Evolutionary conservation across 2,113 vertebrate genomes (phyloP).

Genomic region (Gymnogyps californianus): DNA sequence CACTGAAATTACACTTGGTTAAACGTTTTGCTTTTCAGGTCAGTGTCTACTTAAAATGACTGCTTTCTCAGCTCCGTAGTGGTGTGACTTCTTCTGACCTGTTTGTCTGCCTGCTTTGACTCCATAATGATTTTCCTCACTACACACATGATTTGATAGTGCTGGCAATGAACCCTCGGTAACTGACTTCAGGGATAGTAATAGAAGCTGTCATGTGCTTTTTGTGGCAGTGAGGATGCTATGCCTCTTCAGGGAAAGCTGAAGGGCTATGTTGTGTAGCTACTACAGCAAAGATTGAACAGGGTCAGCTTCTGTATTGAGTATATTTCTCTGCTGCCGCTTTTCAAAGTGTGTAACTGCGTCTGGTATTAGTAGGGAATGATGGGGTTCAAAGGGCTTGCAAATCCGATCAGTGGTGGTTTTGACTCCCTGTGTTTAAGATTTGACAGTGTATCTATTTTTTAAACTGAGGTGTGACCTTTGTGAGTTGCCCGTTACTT

Average conservation of each 20-base stretch:
- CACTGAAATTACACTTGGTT: neutral
- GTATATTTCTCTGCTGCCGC: neutral
- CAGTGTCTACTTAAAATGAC: neutral
- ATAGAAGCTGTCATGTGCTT: neutral
- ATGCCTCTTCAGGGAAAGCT: neutral
- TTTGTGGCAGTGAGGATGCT: neutral
- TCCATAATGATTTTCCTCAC: neutral
- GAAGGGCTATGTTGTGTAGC: neutral
- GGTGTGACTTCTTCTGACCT: neutral
- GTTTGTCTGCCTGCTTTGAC: neutral
- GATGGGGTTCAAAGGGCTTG: neutral
- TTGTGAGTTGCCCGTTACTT: neutral
- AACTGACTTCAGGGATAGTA: neutral
- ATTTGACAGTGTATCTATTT: neutral
- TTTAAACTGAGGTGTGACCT: neutral
- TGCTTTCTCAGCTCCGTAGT: neutral
- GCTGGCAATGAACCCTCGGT: neutral
- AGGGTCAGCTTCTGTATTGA: neutral
- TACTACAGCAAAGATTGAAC: neutral
- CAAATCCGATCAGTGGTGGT: neutral
- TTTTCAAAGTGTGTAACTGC: neutral
- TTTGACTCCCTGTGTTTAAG: neutral
- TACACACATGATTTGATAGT: neutral
- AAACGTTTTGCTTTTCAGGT: slow-evolving; percentile 34
- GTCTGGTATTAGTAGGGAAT: neutral